These are phyloP conservation scores for Gortyna flavago DNA, from an alignment of 2,888 invertebrate species.

Conservation along the genomic window DNA sequence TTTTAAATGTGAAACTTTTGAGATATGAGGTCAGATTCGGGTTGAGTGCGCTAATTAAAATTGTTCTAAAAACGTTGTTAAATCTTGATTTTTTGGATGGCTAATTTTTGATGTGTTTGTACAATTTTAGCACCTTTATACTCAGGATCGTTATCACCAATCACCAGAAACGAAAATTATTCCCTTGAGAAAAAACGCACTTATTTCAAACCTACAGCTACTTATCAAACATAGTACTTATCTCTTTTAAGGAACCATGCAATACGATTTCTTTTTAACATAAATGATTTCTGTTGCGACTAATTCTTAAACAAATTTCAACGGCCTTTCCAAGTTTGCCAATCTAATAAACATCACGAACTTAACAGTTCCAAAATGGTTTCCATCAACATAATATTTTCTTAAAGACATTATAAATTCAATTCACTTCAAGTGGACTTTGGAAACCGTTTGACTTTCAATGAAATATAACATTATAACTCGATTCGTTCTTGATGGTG, in stretches of 20 bases:
- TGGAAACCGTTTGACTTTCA: conserved; percentile 26
- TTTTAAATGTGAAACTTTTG: conserved; percentile 62
- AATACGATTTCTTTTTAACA: background rate
- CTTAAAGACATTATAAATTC: conserved; percentile 12
- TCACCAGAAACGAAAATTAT: background rate
- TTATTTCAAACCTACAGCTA: background rate
- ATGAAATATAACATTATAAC: conserved; percentile 8
- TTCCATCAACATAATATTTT: conserved; percentile 14
- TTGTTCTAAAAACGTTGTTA: background rate
- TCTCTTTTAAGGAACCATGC: background rate
- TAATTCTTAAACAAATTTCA: background rate
- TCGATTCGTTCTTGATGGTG: conserved; percentile 18
- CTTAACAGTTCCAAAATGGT: conserved; percentile 3
- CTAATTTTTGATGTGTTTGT: background rate
- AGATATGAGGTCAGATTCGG: conserved; percentile 46
- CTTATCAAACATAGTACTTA: background rate
- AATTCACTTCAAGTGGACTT: background rate
- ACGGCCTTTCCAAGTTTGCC: background rate
- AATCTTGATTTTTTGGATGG: background rate
- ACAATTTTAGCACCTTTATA: background rate
- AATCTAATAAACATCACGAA: conserved; percentile 2
- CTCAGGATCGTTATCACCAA: no score
- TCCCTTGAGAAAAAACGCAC: background rate
- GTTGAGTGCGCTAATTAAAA: conserved; percentile 47
- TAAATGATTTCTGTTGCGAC: background rate